phyloP scores from a whole-genome alignment of 2,797 vertebrate genomes.

The Dallia pectoralis region DNA sequence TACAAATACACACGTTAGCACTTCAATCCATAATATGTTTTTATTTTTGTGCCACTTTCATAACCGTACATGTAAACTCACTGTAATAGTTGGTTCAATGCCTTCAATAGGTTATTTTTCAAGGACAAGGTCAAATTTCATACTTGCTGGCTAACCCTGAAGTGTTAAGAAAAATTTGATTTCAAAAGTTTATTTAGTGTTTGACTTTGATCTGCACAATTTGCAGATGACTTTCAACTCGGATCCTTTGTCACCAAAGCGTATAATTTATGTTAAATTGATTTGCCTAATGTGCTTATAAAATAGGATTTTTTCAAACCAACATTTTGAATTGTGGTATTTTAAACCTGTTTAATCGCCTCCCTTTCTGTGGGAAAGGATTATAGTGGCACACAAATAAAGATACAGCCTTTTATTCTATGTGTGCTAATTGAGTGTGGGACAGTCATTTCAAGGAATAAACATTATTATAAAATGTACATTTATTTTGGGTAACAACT shows the following conservation, averaged over 20 bases:
- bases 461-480: slow-evolving; percentile 66
- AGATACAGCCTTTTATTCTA: slow-evolving; percentile 64
- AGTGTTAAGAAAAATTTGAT: slow-evolving; percentile 38
- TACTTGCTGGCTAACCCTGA: slow-evolving; percentile 38
- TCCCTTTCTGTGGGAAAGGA: slow-evolving; percentile 72
- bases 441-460: slow-evolving; percentile 56
- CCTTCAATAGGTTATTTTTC: not conserved
- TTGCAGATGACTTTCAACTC: slow-evolving; percentile 78
- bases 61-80: slow-evolving; percentile 32
- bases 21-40: slow-evolving; percentile 11
- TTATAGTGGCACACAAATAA: slow-evolving; percentile 70
- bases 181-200: slow-evolving; percentile 74
- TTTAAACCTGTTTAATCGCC: slow-evolving; percentile 81
- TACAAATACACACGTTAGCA: slow-evolving; percentile 44
- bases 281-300: slow-evolving; percentile 84
- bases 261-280: slow-evolving; percentile 86
- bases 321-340: slow-evolving; percentile 75
- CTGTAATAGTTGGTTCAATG: slow-evolving; percentile 34
- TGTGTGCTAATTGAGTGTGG: slow-evolving; percentile 67
- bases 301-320: slow-evolving; percentile 72
- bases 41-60: no score
- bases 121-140: not conserved
- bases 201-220: slow-evolving; percentile 79
- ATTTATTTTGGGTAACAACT: slow-evolving; percentile 59
- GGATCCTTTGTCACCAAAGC: slow-evolving; percentile 71